phyloP scores from a whole-genome alignment of 2,797 vertebrate species.

The Picus viridis region DNA sequence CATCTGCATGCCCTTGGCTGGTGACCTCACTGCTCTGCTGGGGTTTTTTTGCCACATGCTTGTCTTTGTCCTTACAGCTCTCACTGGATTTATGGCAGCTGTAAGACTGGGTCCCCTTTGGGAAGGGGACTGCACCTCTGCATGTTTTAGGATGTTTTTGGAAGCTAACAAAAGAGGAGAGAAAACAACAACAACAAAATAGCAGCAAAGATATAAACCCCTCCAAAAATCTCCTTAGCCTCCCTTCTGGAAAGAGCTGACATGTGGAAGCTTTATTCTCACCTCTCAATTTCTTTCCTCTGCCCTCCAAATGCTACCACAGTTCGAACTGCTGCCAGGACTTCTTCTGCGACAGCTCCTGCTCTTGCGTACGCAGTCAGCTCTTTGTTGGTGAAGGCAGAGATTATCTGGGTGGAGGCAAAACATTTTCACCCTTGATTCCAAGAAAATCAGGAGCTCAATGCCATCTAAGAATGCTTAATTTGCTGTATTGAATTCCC shows the following conservation, averaged over 20 bases:
- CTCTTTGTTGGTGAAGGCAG: slow-evolving; percentile 87
- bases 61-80: not conserved
- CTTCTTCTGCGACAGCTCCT: slow-evolving; percentile 90
- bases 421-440: not conserved
- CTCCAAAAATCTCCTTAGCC: not conserved
- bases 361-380: slow-evolving; percentile 90
- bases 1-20: not conserved
- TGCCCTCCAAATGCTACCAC: slow-evolving; percentile 91
- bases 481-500: not conserved
- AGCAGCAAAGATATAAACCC: not conserved
- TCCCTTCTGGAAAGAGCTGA: not conserved
- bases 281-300: slow-evolving; percentile 87
- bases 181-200: not conserved
- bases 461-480: not conserved
- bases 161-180: not conserved
- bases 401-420: slow-evolving; percentile 78
- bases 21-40: not conserved
- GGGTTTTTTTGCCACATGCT: not conserved
- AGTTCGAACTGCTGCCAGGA: slow-evolving; percentile 86
- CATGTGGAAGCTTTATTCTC: not conserved
- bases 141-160: not conserved
- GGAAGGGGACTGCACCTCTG: not conserved
- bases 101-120: not conserved
- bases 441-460: not conserved
- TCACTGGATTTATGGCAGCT: not conserved